A percentile compares a stretch with the other conserved stretches of the same genome.
phyloP scores from a whole-genome alignment of 2,113 vertebrate genomes.

The Urocitellus parryii region DNA sequence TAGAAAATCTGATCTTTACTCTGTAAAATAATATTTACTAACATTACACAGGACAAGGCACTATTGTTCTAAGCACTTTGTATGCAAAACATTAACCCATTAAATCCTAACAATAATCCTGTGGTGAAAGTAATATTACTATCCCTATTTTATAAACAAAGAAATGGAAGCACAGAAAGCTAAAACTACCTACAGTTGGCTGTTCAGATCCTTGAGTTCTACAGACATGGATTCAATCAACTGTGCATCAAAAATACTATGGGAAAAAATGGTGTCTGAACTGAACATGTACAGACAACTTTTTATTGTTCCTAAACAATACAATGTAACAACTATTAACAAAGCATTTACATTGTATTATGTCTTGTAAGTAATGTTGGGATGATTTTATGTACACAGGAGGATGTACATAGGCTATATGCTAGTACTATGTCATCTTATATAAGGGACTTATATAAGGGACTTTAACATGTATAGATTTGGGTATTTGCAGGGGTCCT shows the following conservation, averaged over 20 bases:
- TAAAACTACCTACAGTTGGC: not conserved
- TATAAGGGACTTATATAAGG: not conserved
- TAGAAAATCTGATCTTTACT: conserved; percentile 27
- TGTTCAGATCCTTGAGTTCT: not conserved
- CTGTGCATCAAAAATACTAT: not conserved
- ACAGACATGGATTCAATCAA: not conserved
- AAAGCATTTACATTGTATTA: not conserved
- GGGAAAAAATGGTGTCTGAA: too few species aligned
- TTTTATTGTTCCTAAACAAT: not conserved
- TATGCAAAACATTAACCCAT: not conserved
- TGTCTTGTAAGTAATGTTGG: not conserved
- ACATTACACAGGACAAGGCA: not conserved
- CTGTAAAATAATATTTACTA: not conserved
- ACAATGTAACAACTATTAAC: not conserved
- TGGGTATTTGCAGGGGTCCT: not conserved
- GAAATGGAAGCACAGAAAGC: not conserved
- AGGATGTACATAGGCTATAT: not conserved
- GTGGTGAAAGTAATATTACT: not conserved
- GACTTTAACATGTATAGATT: not conserved
- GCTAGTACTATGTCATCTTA: not conserved
- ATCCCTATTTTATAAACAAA: not conserved
- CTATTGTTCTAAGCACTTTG: not conserved
- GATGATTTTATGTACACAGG: too few species aligned
- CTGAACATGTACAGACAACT: too few species aligned
- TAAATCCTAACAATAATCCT: not conserved